phyloP scores from a whole-genome alignment of 2,113 vertebrate species.

The Ovibos moschatus region DNA sequence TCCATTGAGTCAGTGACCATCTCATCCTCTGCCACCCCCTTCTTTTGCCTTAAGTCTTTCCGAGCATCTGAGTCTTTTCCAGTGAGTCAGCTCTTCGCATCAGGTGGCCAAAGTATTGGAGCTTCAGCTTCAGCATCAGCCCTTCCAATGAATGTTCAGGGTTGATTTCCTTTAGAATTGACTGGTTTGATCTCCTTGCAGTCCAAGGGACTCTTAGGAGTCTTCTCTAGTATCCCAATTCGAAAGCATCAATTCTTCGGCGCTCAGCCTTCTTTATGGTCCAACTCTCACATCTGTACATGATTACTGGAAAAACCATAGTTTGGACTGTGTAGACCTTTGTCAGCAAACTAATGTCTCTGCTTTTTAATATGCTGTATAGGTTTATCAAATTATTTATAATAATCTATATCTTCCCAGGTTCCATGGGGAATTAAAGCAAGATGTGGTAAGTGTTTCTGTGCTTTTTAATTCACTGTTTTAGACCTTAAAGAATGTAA shows the following conservation, averaged over 20 bases:
- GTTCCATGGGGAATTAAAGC: slow-evolving; percentile 4
- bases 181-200: neutral
- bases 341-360: neutral
- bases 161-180: neutral
- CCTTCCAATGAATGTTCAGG: neutral
- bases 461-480: neutral
- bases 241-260: neutral
- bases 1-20: neutral
- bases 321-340: neutral
- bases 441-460: neutral
- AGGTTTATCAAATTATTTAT: neutral
- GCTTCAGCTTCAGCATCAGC: neutral
- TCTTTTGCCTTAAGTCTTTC: neutral
- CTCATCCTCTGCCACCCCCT: neutral
- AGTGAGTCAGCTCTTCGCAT: neutral
- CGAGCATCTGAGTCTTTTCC: neutral
- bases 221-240: neutral
- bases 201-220: neutral
- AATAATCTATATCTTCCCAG: neutral
- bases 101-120: neutral
- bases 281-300: neutral
- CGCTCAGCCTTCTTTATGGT: neutral
- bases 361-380: neutral
- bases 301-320: neutral
- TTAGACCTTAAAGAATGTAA: neutral